Conservation (phyloP, 2,113 vertebrate genomes). For the Enhydra lutris region DNA sequence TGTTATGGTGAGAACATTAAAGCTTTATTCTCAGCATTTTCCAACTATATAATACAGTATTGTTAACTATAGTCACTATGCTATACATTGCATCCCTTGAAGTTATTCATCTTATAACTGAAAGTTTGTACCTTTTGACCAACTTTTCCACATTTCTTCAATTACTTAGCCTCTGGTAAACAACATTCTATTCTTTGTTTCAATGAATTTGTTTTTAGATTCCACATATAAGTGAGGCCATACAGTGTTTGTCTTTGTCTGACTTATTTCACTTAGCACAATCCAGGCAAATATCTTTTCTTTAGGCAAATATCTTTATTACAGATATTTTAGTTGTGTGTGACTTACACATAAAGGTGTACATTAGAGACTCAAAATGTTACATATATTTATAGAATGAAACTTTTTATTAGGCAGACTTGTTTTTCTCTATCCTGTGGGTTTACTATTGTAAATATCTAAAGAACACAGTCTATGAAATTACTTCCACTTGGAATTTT, state of each 20-base stretch:
- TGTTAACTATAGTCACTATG: neutral
- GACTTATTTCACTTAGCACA: neutral
- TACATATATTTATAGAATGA: neutral
- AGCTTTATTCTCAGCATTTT: neutral
- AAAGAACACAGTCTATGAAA: neutral
- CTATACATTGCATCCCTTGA: neutral
- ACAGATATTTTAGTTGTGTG: neutral
- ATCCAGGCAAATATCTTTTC: neutral
- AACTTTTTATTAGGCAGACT: neutral
- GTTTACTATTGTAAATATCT: neutral
- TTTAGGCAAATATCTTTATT: neutral
- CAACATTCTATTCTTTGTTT: neutral
- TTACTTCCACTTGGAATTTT: neutral
- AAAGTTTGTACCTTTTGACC: neutral
- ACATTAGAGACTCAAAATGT: neutral
- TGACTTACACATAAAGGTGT: neutral
- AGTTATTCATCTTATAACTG: neutral
- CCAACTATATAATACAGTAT: neutral
- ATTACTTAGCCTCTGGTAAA: neutral
- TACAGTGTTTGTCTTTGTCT: neutral
- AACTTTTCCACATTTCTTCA: neutral
- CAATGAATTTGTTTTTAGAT: neutral
- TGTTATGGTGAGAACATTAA: neutral
- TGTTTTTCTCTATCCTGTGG: neutral
- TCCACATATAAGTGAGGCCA: neutral